Evolutionary conservation across 2,888 invertebrate genomes (phyloP).

Genomic region (Tiphia femorata): DNA sequence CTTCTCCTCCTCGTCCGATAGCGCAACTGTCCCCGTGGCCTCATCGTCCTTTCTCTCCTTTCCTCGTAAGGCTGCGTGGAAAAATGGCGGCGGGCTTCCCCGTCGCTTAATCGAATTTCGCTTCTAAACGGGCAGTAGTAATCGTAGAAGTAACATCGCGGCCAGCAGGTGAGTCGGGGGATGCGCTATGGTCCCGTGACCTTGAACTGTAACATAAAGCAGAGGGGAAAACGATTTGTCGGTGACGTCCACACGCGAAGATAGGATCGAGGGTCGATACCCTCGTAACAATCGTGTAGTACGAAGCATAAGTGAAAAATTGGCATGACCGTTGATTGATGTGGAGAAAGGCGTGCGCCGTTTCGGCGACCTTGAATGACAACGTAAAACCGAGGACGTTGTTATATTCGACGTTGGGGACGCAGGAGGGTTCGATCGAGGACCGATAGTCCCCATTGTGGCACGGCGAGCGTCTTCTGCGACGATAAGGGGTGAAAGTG

Average conservation of each 20-base stretch:
- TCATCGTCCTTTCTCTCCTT: not conserved
- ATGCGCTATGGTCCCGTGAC: constrained; percentile 48
- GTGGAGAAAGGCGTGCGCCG: too few species aligned
- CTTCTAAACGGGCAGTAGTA: constrained; percentile 46
- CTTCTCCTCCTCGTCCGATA: constrained; percentile 2
- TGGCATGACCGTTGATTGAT: not conserved
- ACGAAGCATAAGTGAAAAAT: too few species aligned
- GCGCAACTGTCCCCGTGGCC: not conserved
- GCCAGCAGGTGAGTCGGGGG: constrained; percentile 50
- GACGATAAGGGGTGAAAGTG: too few species aligned
- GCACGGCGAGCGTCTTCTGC: too few species aligned
- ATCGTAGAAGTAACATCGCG: constrained; percentile 42
- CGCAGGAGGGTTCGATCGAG: too few species aligned
- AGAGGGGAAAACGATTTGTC: not conserved
- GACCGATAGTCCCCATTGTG: too few species aligned
- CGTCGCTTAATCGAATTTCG: constrained; percentile 3
- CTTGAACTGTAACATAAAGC: constrained; percentile 59
- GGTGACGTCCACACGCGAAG: not conserved
- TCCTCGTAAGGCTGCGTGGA: not conserved
- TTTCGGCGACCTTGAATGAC: too few species aligned
- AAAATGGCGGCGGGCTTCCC: too few species aligned
- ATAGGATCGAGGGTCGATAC: too few species aligned
- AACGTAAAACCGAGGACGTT: too few species aligned
- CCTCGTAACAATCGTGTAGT: not conserved
- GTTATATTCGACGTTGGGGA: too few species aligned